Percentiles rank a stretch among this genome's conserved stretches.
These are phyloP conservation scores for Encarsia formosa DNA, from an alignment of 2,888 invertebrate species.

Conservation along the genomic window DNA sequence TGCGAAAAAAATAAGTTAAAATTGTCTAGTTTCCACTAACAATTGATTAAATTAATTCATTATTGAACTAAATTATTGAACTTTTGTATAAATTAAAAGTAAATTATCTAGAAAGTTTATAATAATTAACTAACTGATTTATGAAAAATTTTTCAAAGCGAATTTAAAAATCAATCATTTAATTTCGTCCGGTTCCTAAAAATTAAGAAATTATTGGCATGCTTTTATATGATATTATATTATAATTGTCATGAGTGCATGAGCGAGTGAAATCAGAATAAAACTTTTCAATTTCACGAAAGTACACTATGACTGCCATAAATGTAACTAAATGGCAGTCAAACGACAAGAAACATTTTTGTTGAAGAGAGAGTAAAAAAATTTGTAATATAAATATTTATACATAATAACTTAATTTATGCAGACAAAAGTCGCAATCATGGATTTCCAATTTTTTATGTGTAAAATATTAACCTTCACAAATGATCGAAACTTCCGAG, in stretches of 20 bases:
- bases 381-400: constrained; percentile 38
- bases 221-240: too few relatives aligned
- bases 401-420: constrained; percentile 30
- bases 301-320: constrained; percentile 30
- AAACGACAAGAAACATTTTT: constrained; percentile 21
- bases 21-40: constrained; percentile 39
- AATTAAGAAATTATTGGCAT: too few relatives aligned
- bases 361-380: constrained; percentile 26
- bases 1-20: constrained; percentile 10
- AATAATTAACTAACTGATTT: constrained; percentile 40
- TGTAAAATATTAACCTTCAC: constrained; percentile 20
- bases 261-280: too few relatives aligned
- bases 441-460: constrained; percentile 25
- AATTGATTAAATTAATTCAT: constrained; percentile 46
- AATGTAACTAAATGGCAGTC: constrained; percentile 16
- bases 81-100: constrained; percentile 49
- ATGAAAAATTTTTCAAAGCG: constrained; percentile 37
- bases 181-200: too few relatives aligned
- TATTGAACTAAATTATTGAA: constrained; percentile 45
- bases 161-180: too few relatives aligned
- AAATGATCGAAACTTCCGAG: constrained; percentile 22
- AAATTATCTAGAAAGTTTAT: constrained; percentile 48
- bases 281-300: constrained; percentile 33
- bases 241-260: too few relatives aligned
- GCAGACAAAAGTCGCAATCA: constrained; percentile 16